Conservation (phyloP, 2,888 invertebrate genomes). For the Chromoteleia sp. region DNA sequence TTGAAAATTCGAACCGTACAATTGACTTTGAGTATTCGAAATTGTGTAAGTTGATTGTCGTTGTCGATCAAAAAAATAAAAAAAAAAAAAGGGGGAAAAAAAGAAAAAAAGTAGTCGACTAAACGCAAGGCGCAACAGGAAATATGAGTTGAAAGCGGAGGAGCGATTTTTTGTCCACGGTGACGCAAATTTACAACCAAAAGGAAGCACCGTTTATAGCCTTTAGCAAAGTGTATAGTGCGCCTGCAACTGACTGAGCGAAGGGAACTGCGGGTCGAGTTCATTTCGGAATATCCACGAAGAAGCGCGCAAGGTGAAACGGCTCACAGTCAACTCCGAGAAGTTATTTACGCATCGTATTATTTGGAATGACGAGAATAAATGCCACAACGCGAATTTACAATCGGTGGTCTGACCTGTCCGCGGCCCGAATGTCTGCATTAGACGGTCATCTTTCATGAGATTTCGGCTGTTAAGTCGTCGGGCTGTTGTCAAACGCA, state of each 20-base stretch:
- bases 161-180: conserved; percentile 64
- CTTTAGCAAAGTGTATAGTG: conserved; percentile 61
- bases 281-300: conserved; percentile 65
- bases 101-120: conserved; percentile 43
- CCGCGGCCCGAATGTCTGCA: conserved; percentile 72
- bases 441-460: conserved; percentile 69
- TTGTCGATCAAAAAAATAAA: conserved; percentile 2
- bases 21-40: background rate
- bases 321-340: conserved; percentile 70
- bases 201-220: conserved; percentile 69
- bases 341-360: conserved; percentile 82
- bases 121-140: conserved; percentile 61
- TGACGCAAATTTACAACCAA: conserved; percentile 68
- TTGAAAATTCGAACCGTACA: background rate
- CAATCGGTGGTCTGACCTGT: conserved; percentile 75
- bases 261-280: conserved; percentile 63
- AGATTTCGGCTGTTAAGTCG: conserved; percentile 66
- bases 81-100: conserved; percentile 8
- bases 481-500: conserved; percentile 56
- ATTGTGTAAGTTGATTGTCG: conserved; percentile 12
- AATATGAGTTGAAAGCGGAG: conserved; percentile 64
- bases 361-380: conserved; percentile 82
- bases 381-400: conserved; percentile 81
- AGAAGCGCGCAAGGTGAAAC: conserved; percentile 69
- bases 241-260: conserved; percentile 62